Evolutionary conservation across 2,113 vertebrate species (phyloP), one percentile per base, ranked within the genome.

Genomic region (Psettodes erumei): DNA sequence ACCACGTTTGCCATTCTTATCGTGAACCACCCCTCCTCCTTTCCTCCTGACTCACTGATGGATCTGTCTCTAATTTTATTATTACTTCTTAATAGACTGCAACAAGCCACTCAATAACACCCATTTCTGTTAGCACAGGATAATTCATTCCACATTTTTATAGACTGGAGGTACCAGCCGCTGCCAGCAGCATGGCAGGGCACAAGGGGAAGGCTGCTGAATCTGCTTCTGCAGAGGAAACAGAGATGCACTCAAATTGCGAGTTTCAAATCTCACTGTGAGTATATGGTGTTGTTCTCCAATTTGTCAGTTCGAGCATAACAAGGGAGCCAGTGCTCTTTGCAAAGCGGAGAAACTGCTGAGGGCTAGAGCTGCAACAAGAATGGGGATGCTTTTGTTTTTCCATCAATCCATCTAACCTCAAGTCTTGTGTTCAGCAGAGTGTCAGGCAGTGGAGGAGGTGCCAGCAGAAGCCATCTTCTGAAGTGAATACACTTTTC

Each of bases 21-120:
- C 68, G 78, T 32, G 68, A 70, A 69, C 19, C 27, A 6, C 19
- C 8, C 40, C 65, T 19, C 9, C 25, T 23, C 71, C 23, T 45
- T 56, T 50, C 61, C 75, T 58, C 21, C 67, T 40, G 53, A 56
- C 63, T 65, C 30, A 40, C 70, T 83, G 84, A 82, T 79, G 79
- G 86, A 85, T 88, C 65, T 59, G 61, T 43, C 75, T 85, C 54
- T 77, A 82, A 86, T 88, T 86, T 82, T 81, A 77, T 82, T 88
- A 90, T 90, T 87, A 62, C 83, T 83, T 73, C 79, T 82, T 85
- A 88, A 88, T 81, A 88, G 83, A 83, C 85, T 88, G 85, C 64
- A 87, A 81, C 77, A 82, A 82, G 59, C 85, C 77, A 33, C 59
- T 78, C 77, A 79, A 81, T 75, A 89, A 88, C 73, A 86, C 55